Evolutionary conservation across 2,113 vertebrate genomes (phyloP).

Genomic region (Pao palembangensis): DNA sequence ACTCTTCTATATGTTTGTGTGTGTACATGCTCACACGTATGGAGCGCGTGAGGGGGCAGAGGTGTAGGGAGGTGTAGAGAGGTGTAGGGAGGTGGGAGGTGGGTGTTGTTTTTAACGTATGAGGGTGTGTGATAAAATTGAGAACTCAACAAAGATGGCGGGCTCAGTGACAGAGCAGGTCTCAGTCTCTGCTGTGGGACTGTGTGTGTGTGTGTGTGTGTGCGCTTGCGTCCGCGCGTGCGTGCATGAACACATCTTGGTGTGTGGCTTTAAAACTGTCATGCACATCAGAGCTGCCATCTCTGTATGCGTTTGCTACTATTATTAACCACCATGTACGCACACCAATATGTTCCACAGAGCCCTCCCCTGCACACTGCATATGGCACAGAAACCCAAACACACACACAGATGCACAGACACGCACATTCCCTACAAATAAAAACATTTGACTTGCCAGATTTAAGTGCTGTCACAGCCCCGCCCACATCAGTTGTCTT

Average conservation of each 20-base stretch:
- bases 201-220: conserved; percentile 37
- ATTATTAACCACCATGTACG: conserved; percentile 76
- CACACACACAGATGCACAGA: conserved; percentile 27
- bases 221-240: conserved; percentile 40
- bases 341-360: conserved; percentile 74
- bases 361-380: conserved; percentile 56
- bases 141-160: conserved; percentile 69
- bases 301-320: conserved; percentile 70
- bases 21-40: conserved; percentile 33
- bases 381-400: conserved; percentile 66
- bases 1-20: conserved; percentile 47
- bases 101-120: conserved; percentile 68
- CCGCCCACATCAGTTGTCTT: conserved; percentile 64
- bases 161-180: conserved; percentile 63
- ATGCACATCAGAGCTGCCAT: conserved; percentile 71
- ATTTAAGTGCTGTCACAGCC: conserved; percentile 55
- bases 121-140: conserved; percentile 66
- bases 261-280: conserved; percentile 72
- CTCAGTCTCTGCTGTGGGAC: conserved; percentile 35
- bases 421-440: conserved; percentile 51
- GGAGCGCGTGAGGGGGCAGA: conserved; percentile 15
- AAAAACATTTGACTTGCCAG: conserved; percentile 70
- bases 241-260: conserved; percentile 48
- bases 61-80: conserved; percentile 24
- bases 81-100: conserved; percentile 70